Conservation (phyloP, 2,113 vertebrate species). For the Butastur rufipennis region DNA sequence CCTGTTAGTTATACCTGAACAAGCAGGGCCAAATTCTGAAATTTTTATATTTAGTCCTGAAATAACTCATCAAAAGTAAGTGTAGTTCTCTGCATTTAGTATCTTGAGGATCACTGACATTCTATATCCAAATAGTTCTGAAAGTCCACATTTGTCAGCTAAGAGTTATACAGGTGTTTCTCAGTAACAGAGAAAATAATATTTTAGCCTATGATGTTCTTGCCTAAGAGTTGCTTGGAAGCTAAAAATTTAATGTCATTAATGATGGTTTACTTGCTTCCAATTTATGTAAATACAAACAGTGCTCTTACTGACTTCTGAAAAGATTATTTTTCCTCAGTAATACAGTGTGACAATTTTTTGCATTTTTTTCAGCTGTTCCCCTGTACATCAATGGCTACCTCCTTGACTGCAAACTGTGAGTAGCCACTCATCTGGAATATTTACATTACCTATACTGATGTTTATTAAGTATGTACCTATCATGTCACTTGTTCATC, state of each 20-base stretch:
- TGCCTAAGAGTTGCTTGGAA: background rate
- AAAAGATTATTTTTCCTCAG: background rate
- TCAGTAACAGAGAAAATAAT: background rate
- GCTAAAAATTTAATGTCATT: background rate
- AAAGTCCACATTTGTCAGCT: background rate
- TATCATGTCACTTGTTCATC: background rate
- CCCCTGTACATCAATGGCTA: background rate
- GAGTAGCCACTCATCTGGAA: background rate
- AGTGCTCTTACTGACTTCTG: background rate
- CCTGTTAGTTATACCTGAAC: background rate
- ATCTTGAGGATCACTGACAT: background rate
- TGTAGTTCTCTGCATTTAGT: background rate
- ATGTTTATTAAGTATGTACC: background rate
- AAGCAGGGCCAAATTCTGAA: background rate
- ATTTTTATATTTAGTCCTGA: background rate
- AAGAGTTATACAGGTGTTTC: background rate
- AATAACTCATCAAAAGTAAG: background rate
- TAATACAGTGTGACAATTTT: background rate
- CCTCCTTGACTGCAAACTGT: background rate
- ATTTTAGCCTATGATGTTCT: background rate
- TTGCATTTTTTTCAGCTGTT: background rate
- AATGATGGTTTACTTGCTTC: background rate
- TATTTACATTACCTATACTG: background rate
- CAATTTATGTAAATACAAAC: background rate
- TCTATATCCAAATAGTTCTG: background rate